These are phyloP conservation scores for Ctenopoma multispine DNA, from an alignment of 2,797 vertebrate genomes.

Conservation along the genomic window DNA sequence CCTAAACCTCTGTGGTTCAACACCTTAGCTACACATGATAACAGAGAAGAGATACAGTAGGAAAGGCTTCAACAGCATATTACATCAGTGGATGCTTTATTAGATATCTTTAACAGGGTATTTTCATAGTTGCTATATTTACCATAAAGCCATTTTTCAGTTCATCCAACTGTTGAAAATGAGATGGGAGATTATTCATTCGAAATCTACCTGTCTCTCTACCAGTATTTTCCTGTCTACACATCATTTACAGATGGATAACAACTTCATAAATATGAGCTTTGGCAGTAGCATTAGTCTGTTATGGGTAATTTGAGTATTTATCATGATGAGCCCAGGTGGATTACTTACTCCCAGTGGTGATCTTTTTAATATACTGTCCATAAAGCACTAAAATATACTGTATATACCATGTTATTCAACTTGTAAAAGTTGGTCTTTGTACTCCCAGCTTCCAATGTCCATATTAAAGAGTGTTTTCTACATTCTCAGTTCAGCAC, in stretches of 20 bases:
- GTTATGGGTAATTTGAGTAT: slow-evolving; percentile 51
- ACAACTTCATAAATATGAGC: slow-evolving; percentile 29
- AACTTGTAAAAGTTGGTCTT: background rate
- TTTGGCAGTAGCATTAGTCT: slow-evolving; percentile 20
- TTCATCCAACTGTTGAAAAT: slow-evolving; percentile 10
- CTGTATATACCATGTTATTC: background rate
- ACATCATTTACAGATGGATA: slow-evolving; percentile 26
- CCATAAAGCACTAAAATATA: slow-evolving; percentile 2
- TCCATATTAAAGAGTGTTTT: slow-evolving; percentile 18
- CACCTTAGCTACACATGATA: slow-evolving; percentile 35
- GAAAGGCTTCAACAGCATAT: background rate
- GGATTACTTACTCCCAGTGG: slow-evolving; percentile 13
- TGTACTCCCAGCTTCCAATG: background rate
- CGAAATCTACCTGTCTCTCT: slow-evolving; percentile 1
- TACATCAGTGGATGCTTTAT: slow-evolving; percentile 11
- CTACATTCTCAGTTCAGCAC: slow-evolving; percentile 46
- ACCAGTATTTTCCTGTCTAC: slow-evolving; percentile 6
- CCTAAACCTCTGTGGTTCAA: slow-evolving; percentile 60
- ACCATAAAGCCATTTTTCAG: slow-evolving; percentile 5
- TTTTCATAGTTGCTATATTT: slow-evolving; percentile 33
- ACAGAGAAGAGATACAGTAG: slow-evolving; percentile 40
- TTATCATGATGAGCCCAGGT: slow-evolving; percentile 46
- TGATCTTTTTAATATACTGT: background rate
- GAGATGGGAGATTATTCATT: slow-evolving; percentile 8
- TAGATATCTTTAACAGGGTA: slow-evolving; percentile 23